Evolutionary conservation across 2,113 vertebrate genomes (phyloP).

Genomic region (Salvelinus fontinalis): DNA sequence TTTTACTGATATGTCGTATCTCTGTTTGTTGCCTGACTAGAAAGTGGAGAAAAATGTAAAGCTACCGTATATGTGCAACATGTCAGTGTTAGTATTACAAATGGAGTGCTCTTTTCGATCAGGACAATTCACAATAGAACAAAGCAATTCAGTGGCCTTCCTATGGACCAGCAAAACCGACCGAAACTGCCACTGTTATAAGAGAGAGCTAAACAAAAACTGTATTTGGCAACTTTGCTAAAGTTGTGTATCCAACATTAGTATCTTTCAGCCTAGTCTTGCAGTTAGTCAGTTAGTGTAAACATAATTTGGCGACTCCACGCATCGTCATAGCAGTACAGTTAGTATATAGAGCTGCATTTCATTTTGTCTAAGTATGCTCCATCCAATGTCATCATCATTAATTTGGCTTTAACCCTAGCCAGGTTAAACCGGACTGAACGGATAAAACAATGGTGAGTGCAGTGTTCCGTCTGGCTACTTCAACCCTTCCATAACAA

Average conservation of each 20-base stretch:
- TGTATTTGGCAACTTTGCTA: neutral
- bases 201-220: neutral
- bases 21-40: neutral
- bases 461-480: neutral
- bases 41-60: constrained; percentile 6
- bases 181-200: neutral
- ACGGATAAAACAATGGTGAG: too few species aligned
- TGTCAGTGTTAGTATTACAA: neutral
- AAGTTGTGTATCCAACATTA: neutral
- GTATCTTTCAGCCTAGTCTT: neutral
- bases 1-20: neutral
- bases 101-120: neutral
- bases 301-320: constrained; percentile 2
- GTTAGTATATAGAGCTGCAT: neutral
- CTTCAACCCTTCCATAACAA: neutral
- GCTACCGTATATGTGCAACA: neutral
- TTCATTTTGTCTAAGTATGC: neutral
- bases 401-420: too few species aligned
- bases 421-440: too few species aligned
- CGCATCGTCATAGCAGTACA: neutral
- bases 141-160: neutral
- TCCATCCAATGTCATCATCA: too few species aligned
- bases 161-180: neutral
- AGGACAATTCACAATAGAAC: constrained; percentile 4
- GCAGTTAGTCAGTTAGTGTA: constrained; percentile 3